Percentiles rank a stretch among this genome's conserved stretches.
These are phyloP conservation scores for Pollenia amentaria DNA, from an alignment of 2,888 invertebrate species.

Conservation along the genomic window DNA sequence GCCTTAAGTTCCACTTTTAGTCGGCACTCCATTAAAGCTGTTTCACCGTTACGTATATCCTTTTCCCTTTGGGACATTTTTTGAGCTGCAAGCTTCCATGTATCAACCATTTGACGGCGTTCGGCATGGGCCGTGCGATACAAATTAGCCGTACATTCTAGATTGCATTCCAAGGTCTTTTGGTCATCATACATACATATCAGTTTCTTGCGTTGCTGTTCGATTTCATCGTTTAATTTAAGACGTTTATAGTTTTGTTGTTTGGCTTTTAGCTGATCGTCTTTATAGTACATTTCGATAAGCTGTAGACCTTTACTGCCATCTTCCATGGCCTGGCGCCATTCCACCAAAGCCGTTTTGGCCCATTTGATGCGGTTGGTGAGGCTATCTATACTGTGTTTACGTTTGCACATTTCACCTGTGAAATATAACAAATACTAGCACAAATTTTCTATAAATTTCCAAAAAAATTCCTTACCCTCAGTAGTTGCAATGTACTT, in stretches of 20 bases:
- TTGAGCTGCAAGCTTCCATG: constrained; percentile 90
- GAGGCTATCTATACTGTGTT: constrained; percentile 87
- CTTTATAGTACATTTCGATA: constrained; percentile 89
- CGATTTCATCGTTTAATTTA: constrained; percentile 85
- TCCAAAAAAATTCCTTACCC: constrained; percentile 77
- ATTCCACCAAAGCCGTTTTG: constrained; percentile 87
- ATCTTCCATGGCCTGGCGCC: constrained; percentile 89
- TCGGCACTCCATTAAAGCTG: constrained; percentile 77
- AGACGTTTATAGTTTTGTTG: constrained; percentile 86
- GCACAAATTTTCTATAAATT: neutral
- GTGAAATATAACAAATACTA: neutral
- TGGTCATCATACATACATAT: constrained; percentile 85
- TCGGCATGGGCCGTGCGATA: constrained; percentile 87
- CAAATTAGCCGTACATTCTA: constrained; percentile 85
- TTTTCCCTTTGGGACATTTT: constrained; percentile 89
- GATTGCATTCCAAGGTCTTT: constrained; percentile 86
- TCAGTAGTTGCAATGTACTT: constrained; percentile 79
- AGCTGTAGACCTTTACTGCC: constrained; percentile 89
- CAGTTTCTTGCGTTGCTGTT: constrained; percentile 84
- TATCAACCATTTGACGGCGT: constrained; percentile 88
- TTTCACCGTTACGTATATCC: constrained; percentile 87
- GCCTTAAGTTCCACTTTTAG: constrained; percentile 81
- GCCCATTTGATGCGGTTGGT: constrained; percentile 89
- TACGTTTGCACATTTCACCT: constrained; percentile 86
- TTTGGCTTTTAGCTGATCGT: constrained; percentile 89